Percentiles rank a stretch among this genome's conserved stretches.
phyloP scores from a whole-genome alignment of 2,888 invertebrate genomes.

The Nowickia ferox region DNA sequence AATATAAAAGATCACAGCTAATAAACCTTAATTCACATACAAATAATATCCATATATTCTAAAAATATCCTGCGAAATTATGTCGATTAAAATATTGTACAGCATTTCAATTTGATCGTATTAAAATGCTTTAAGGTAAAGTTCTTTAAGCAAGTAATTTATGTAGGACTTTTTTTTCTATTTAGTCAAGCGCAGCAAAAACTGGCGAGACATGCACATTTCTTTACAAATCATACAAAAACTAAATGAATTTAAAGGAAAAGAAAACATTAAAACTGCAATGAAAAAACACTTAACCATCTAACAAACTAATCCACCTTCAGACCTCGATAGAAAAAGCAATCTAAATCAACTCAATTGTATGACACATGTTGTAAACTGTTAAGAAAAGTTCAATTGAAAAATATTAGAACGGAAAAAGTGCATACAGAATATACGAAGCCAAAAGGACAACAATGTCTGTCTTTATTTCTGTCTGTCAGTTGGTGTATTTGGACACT shows the following conservation, averaged over 20 bases:
- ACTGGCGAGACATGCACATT: conserved; percentile 13
- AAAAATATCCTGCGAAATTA: not conserved
- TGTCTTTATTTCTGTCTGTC: conserved; percentile 19
- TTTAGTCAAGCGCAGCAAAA: conserved; percentile 31
- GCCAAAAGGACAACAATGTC: conserved; percentile 43
- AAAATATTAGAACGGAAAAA: conserved; percentile 52
- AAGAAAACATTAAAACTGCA: not conserved
- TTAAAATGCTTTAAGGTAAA: no score
- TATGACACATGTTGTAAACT: conserved; percentile 58
- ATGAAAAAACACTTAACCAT: conserved; percentile 37
- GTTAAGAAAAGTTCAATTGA: conserved; percentile 63
- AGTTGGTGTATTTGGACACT: conserved; percentile 44
- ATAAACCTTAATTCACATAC: not conserved
- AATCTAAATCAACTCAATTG: conserved; percentile 61
- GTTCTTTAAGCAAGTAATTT: not conserved
- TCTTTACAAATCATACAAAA: conserved; percentile 15
- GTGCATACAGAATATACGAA: conserved; percentile 31
- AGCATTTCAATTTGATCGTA: no score
- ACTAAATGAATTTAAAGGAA: conserved; percentile 1
- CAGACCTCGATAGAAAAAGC: conserved; percentile 24
- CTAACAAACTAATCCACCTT: conserved; percentile 66
- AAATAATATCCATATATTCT: not conserved
- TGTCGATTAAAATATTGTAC: not conserved
- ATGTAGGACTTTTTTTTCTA: not conserved
- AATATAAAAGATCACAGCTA: not conserved